Percentiles rank a stretch among this genome's conserved stretches.
Evolutionary conservation across 1,140 invertebrate species (phyloP).

Genomic region (Zaprionus nigranus): DNA sequence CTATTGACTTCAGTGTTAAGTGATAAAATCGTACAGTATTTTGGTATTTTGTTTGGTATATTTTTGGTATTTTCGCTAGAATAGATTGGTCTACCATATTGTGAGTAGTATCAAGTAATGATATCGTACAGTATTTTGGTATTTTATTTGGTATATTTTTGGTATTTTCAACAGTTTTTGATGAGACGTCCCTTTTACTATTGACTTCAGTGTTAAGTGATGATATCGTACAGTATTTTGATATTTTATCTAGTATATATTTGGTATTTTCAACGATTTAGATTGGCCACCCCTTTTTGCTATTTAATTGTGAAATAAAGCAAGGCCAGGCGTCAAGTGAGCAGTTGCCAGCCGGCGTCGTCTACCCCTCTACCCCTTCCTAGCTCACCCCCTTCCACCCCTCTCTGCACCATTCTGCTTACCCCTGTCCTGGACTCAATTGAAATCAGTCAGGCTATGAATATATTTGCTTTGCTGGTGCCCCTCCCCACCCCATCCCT

Average conservation of each 20-base stretch:
- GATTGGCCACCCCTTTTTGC: not conserved
- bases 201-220: not conserved
- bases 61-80: too few relatives aligned
- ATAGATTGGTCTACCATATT: too few relatives aligned
- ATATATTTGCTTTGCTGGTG: constrained; percentile 66
- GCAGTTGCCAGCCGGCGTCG: constrained; percentile 26
- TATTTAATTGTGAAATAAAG: constrained; percentile 43
- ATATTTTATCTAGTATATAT: constrained; percentile 1
- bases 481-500: not conserved
- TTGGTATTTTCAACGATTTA: not conserved
- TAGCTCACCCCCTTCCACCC: not conserved
- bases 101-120: too few relatives aligned
- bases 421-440: constrained; percentile 13
- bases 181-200: not conserved
- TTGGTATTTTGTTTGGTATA: too few relatives aligned
- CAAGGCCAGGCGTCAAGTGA: constrained; percentile 42
- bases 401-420: not conserved
- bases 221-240: not conserved
- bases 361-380: not conserved
- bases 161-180: not conserved
- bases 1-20: too few relatives aligned
- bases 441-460: constrained; percentile 65
- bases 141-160: constrained; percentile 1
- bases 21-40: too few relatives aligned
- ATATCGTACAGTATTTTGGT: too few relatives aligned